phyloP scores from a whole-genome alignment of 2,888 invertebrate genomes.

The Eumacrocentrus americanus region DNA sequence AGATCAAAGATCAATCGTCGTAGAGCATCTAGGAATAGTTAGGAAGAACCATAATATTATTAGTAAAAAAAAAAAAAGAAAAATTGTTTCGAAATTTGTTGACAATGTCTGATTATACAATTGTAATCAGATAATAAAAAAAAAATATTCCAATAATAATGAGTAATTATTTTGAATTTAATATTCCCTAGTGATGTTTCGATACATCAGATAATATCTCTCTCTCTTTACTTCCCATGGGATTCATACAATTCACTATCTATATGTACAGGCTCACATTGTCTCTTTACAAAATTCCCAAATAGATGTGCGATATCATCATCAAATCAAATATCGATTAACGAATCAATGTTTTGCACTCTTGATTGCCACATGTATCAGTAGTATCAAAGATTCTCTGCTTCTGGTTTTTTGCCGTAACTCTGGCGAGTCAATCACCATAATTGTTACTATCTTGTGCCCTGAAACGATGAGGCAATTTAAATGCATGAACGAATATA shows the following conservation, averaged over 20 bases:
- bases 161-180: background rate
- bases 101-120: too few species aligned
- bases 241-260: slow-evolving; percentile 17
- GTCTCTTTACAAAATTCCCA: background rate
- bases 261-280: slow-evolving; percentile 15
- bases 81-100: too few species aligned
- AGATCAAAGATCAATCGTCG: too few species aligned
- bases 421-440: too few species aligned
- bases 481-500: background rate
- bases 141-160: background rate
- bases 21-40: too few species aligned
- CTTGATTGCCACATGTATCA: background rate
- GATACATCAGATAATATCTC: background rate
- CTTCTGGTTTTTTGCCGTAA: too few species aligned
- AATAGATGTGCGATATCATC: background rate
- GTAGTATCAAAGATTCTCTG: too few species aligned
- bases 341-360: too few species aligned
- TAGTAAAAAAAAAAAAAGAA: too few species aligned
- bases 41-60: too few species aligned
- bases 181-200: background rate
- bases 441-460: too few species aligned
- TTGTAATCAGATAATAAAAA: too few species aligned
- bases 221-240: background rate
- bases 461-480: background rate
- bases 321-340: background rate